Percentiles rank a stretch among this genome's conserved stretches.
Evolutionary conservation across 1,140 invertebrate genomes (phyloP).

Genomic region (Zaprionus camerounensis): DNA sequence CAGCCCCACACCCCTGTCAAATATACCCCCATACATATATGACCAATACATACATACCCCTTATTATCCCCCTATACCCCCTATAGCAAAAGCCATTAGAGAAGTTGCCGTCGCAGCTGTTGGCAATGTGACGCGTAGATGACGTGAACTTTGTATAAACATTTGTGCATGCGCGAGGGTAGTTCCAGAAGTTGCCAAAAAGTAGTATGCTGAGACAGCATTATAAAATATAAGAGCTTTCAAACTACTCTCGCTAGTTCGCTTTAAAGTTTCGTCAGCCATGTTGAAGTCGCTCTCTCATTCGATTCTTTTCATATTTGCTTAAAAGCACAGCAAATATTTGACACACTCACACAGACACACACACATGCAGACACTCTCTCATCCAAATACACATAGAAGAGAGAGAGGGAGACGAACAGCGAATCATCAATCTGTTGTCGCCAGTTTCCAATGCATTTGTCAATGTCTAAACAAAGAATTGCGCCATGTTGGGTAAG

Average conservation of each 20-base stretch:
- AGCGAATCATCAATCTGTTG: conserved; percentile 40
- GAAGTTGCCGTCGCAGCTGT: conserved; percentile 70
- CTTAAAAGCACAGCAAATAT: conserved; percentile 70
- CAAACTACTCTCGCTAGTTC: conserved; percentile 23
- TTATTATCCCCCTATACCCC: not conserved
- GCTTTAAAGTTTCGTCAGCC: conserved; percentile 43
- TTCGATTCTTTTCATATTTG: conserved; percentile 46
- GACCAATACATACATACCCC: not conserved
- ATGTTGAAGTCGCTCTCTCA: conserved; percentile 17
- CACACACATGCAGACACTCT: conserved; percentile 16
- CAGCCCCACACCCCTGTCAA: not conserved
- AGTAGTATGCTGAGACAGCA: not conserved
- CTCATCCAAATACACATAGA: too few species aligned
- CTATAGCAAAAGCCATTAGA: conserved; percentile 35
- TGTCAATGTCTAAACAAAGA: conserved; percentile 45
- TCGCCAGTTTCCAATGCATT: conserved; percentile 52
- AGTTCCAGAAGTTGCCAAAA: not conserved
- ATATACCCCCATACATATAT: not conserved
- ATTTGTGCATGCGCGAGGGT: conserved; percentile 24
- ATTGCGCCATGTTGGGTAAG: conserved; percentile 12
- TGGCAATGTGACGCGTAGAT: conserved; percentile 65
- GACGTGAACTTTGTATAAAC: conserved; percentile 56
- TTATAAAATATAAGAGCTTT: not conserved
- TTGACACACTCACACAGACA: conserved; percentile 53
- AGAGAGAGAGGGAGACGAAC: conserved; percentile 10